phyloP scores from a whole-genome alignment of 30 jellyfish, hydroid and myxozoan genomes.

The Morbakka virulenta region DNA sequence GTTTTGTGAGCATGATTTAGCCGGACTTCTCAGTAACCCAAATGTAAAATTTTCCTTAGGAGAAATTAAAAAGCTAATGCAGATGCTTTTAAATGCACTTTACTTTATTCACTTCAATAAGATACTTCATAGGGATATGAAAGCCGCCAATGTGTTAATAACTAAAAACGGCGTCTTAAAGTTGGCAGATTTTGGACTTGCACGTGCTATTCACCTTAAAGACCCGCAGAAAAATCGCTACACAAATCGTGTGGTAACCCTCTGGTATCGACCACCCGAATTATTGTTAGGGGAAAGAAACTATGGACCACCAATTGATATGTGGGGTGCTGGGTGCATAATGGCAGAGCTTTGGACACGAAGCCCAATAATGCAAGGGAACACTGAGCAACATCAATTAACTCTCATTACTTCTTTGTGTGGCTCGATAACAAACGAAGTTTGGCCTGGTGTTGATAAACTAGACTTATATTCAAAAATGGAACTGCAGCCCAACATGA shows the following conservation, averaged over 20 bases:
- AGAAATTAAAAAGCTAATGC: conserved; percentile 92
- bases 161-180: conserved; percentile 93
- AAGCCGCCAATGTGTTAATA: conserved; percentile 97
- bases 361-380: conserved; percentile 97
- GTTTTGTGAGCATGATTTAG: conserved; percentile 99
- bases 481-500: conserved; percentile 72
- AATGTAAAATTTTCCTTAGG: conserved; percentile 82
- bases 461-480: conserved; percentile 69
- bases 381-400: conserved; percentile 87
- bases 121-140: conserved; percentile 98
- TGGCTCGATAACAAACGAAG: conserved; percentile 82
- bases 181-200: conserved; percentile 99
- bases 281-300: conserved; percentile 93
- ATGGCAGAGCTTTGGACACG: conserved; percentile 99
- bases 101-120: conserved; percentile 93
- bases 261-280: conserved; percentile 99
- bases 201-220: conserved; percentile 94
- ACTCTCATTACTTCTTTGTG: conserved; percentile 77
- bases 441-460: conserved; percentile 96
- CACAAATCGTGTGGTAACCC: conserved; percentile 95
- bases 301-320: conserved; percentile 96
- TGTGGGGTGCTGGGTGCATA: conserved; percentile 99
- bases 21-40: conserved; percentile 83
- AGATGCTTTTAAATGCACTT: conserved; percentile 91
- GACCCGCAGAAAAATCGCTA: conserved; percentile 90